Evolutionary conservation across 37 sponge, comb jelly and placozoan genomes (phyloP).

Genomic region (Beroe forskalii): DNA sequence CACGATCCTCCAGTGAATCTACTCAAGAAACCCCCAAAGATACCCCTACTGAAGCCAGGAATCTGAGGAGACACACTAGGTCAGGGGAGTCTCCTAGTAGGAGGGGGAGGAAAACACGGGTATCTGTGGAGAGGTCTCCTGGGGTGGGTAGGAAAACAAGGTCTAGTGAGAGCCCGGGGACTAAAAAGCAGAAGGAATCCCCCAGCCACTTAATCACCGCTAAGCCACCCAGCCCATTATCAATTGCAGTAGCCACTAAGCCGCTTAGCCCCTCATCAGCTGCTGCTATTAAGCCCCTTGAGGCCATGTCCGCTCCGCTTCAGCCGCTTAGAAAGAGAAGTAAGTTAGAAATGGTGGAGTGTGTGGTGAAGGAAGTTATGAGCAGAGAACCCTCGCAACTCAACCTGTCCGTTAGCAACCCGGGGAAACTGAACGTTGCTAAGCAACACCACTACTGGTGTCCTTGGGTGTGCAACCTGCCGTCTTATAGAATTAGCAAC

Average conservation of each 20-base stretch:
- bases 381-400: not conserved
- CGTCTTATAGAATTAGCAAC: not conserved
- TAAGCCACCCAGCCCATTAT: too few species aligned
- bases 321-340: not conserved
- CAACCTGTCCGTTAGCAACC: not conserved
- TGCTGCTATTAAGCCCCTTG: too few species aligned
- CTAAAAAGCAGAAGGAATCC: not conserved
- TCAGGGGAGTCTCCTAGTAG: not conserved
- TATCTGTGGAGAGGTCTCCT: not conserved
- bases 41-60: not conserved
- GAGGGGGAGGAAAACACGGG: not conserved
- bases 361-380: not conserved
- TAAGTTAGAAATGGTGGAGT: not conserved
- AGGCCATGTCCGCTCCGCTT: not conserved
- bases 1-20: not conserved
- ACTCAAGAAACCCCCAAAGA: not conserved
- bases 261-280: too few species aligned
- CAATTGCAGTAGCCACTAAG: too few species aligned
- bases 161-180: not conserved
- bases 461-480: not conserved
- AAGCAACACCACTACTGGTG: conserved; percentile 28
- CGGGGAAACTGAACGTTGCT: not conserved
- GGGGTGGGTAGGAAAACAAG: not conserved
- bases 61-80: too few species aligned
- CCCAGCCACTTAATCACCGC: too few species aligned